phyloP scores from a whole-genome alignment of 2,888 invertebrate genomes.

The Stictocephala bisonia region DNA sequence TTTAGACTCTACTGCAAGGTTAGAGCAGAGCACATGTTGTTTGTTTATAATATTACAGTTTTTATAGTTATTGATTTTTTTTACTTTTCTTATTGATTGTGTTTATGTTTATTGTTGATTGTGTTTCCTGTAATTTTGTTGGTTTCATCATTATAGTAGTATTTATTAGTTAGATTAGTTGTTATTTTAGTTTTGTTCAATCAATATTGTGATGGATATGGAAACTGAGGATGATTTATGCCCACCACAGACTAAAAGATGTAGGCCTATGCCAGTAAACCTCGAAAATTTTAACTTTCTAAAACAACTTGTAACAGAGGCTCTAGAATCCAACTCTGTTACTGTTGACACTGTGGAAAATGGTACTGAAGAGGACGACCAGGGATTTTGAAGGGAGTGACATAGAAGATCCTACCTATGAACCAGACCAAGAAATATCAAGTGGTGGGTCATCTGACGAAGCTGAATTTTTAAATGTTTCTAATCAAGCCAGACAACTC shows the following conservation, averaged over 20 bases:
- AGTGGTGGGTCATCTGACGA: background rate
- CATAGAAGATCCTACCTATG: background rate
- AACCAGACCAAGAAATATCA: background rate
- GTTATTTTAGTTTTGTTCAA: background rate
- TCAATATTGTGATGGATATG: background rate
- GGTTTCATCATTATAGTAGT: too few species aligned
- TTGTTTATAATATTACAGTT: background rate
- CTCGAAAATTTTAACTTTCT: background rate
- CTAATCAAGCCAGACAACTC: background rate
- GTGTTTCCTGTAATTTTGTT: too few species aligned
- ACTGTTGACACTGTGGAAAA: background rate
- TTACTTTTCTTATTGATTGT: background rate
- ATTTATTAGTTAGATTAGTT: background rate
- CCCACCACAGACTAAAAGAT: background rate
- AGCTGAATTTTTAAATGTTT: background rate
- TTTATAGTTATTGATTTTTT: background rate
- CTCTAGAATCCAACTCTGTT: background rate
- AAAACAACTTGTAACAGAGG: background rate
- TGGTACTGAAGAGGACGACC: slow-evolving; percentile 4
- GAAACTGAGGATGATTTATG: background rate
- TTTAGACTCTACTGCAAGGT: too few species aligned
- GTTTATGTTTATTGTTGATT: background rate
- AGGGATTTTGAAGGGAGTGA: background rate
- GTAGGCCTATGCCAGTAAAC: background rate
- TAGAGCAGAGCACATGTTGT: background rate